phyloP scores from a whole-genome alignment of 2,888 invertebrate genomes.

The Andrena chrysosceles region DNA sequence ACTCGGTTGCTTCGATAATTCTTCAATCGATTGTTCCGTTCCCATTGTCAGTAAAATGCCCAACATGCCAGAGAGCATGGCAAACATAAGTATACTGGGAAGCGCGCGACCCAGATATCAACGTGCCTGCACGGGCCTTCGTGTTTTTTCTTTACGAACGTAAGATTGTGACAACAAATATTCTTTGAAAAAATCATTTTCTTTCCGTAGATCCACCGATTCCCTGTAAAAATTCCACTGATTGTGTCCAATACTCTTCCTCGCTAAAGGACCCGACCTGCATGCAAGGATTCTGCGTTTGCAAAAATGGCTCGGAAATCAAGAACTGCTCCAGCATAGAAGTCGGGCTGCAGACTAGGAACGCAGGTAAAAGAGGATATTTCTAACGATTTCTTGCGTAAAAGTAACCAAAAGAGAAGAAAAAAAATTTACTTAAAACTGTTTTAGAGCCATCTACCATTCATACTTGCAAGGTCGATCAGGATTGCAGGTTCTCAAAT shows the following conservation, averaged over 20 bases:
- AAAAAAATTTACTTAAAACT: background rate
- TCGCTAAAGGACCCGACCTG: constrained; percentile 53
- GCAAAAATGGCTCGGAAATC: constrained; percentile 31
- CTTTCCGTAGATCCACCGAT: constrained; percentile 59
- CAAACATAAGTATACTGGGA: constrained; percentile 5
- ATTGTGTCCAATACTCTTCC: constrained; percentile 38
- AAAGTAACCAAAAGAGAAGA: too few species aligned
- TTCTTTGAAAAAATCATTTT: background rate
- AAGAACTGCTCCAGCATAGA: constrained; percentile 54
- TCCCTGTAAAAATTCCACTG: constrained; percentile 55
- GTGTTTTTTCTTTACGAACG: background rate
- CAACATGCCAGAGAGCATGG: background rate
- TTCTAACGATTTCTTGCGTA: too few species aligned
- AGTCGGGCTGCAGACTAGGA: background rate
- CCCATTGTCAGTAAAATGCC: background rate
- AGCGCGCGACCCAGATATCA: background rate
- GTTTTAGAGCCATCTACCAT: constrained; percentile 41
- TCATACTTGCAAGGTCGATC: constrained; percentile 57
- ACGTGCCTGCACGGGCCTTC: background rate
- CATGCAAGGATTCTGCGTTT: constrained; percentile 62
- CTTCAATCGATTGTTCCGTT: background rate
- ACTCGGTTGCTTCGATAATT: background rate
- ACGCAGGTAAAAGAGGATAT: constrained; percentile 33
- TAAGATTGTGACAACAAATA: too few species aligned
- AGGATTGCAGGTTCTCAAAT: constrained; percentile 63